Evolutionary conservation across 2,113 vertebrate species (phyloP).

Genomic region (Sceloporus undulatus): DNA sequence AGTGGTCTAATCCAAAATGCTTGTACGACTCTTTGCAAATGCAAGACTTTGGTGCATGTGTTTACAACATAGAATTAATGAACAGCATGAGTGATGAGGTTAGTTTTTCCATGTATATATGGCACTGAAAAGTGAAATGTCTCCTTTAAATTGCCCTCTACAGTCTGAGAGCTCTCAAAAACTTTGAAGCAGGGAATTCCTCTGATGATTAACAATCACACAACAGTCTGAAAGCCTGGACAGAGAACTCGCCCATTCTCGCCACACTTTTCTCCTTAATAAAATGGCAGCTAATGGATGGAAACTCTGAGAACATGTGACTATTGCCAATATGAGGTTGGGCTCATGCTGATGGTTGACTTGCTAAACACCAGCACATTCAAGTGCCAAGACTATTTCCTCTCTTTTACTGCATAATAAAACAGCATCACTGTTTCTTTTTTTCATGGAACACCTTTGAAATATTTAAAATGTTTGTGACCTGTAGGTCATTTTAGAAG

Average conservation of each 20-base stretch:
- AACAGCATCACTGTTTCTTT: slow-evolving; percentile 67
- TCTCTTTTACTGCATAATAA: slow-evolving; percentile 74
- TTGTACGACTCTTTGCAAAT: not conserved
- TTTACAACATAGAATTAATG: slow-evolving; percentile 32
- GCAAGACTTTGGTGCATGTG: slow-evolving; percentile 7
- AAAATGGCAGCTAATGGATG: slow-evolving; percentile 64
- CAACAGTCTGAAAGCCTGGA: slow-evolving; percentile 50
- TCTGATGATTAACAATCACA: slow-evolving; percentile 57
- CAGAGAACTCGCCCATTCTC: slow-evolving; percentile 58
- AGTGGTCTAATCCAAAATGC: not conserved
- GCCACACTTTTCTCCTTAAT: slow-evolving; percentile 53
- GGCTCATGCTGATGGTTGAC: slow-evolving; percentile 65
- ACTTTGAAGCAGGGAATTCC: slow-evolving; percentile 51
- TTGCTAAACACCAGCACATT: slow-evolving; percentile 57
- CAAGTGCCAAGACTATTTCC: slow-evolving; percentile 75
- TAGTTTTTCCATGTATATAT: slow-evolving; percentile 48
- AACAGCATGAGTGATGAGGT: slow-evolving; percentile 13
- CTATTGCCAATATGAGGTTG: slow-evolving; percentile 68
- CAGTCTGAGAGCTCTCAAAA: slow-evolving; percentile 26
- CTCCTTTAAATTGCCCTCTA: not conserved
- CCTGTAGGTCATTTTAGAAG: slow-evolving; percentile 65
- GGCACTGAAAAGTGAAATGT: slow-evolving; percentile 46
- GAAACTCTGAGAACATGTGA: slow-evolving; percentile 72
- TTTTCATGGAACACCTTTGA: slow-evolving; percentile 57
- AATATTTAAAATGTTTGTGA: slow-evolving; percentile 58